Evolutionary conservation across 2,888 invertebrate species (phyloP).

Genomic region (Cylindroiulus punctatus): DNA sequence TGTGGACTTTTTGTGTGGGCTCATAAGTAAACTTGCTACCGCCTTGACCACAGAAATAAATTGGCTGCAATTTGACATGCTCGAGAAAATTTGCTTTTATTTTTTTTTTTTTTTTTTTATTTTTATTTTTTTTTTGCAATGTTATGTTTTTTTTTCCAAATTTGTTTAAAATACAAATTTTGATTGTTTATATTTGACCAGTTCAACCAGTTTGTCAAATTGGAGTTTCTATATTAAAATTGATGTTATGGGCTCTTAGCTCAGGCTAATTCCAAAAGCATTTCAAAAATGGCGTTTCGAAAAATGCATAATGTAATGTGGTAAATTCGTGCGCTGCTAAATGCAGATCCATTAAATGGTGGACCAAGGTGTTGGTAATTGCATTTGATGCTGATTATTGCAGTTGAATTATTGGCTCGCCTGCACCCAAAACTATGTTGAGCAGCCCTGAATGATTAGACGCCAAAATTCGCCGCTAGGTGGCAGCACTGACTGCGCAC

Average conservation of each 20-base stretch:
- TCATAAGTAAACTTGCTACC: not conserved
- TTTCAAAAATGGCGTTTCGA: too few relatives aligned
- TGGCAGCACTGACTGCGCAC: constrained; percentile 35
- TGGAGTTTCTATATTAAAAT: not conserved
- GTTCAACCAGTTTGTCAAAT: not conserved
- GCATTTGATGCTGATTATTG: not conserved
- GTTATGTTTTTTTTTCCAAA: not conserved
- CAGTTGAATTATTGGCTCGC: not conserved
- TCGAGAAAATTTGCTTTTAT: not conserved
- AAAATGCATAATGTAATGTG: not conserved
- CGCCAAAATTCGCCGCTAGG: not conserved
- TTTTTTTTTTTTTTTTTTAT: not conserved
- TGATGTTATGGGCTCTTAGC: not conserved
- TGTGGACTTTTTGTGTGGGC: not conserved
- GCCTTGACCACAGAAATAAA: not conserved
- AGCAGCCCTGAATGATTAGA: not conserved
- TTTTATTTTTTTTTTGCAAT: not conserved
- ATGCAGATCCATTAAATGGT: not conserved
- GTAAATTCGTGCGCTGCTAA: not conserved
- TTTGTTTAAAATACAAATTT: not conserved
- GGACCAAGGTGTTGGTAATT: not conserved
- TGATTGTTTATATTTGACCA: not conserved
- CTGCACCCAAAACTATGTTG: not conserved
- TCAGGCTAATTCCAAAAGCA: too few relatives aligned
- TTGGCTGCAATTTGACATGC: not conserved